Base-by-base conservation (phyloP, 2,113 vertebrate species). In the Alethe castanea region DNA sequence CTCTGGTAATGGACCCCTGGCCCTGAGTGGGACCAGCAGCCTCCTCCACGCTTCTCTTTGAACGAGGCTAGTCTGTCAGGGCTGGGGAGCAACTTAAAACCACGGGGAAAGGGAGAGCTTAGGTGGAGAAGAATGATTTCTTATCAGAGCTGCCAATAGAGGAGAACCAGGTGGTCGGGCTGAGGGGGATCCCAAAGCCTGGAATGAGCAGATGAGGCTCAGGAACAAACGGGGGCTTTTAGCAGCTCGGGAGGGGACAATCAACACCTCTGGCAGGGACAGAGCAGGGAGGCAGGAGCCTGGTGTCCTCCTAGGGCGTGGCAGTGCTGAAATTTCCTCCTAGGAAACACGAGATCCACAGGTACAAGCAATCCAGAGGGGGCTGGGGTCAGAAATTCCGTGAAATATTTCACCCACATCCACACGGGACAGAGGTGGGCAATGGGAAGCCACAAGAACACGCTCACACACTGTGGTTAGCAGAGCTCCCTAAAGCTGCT, bases 1-100 rank as follows among this genome's bases (percentile, higher is more conserved):
- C 88, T 92, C 81, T 60, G 89, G 88, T 97, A 97, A 97, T 92
- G 95, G 90, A 97, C 94, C 93, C 94, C 87, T 78, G 80, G 91
- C 67, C 86, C 93, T 64, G 60, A 28, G 92, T 15, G 29, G 66
- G 90, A 88, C 24, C 95, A 17, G 56, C 96, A 50, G 57, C 96
- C 95, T 90, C 97, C 95, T 64, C 96, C 97, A 94, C 85, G 31
- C 96, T 97, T 96, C 97, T 86, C 98, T 98, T 98, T 98, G 98
- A 99, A 98, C 92, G 95, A 97, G 97, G 98, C 96, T 98, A 97
- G 98, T 98, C 98, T 99, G 98, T 98, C 98, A 95, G 97, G 97
- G 97, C 96, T 86, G 92, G 96, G 96, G 96, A 98, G 99, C 98
- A 99, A 99, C 96, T 98, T 98, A 99, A 99, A 99, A 99, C 99